Conservation (phyloP, 2,797 vertebrate genomes). For the Aulostomus chinensis region DNA sequence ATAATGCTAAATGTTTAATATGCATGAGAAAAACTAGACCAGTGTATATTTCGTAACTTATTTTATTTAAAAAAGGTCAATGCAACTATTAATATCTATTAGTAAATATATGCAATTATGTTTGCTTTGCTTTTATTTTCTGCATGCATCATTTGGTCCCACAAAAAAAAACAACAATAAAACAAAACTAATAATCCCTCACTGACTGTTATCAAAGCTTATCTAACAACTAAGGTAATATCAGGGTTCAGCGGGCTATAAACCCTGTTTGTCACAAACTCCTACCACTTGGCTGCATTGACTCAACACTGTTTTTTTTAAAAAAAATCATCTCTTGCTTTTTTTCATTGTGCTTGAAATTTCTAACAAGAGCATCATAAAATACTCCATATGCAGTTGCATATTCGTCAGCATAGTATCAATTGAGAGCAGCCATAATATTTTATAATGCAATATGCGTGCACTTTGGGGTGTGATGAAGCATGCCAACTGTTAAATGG, state of each 20-base stretch:
- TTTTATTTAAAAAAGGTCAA: no score
- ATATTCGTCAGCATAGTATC: conserved; percentile 49
- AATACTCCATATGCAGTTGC: conserved; percentile 54
- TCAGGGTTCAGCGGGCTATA: conserved; percentile 4
- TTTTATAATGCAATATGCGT: conserved; percentile 55
- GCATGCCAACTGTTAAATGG: conserved; percentile 53
- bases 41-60: no score
- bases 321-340: conserved; percentile 52
- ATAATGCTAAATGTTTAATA: no score
- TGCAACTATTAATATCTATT: no score
- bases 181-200: conserved; percentile 16
- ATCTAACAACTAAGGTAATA: conserved; percentile 1
- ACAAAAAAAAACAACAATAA: no score
- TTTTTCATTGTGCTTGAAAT: conserved; percentile 59
- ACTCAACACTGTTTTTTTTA: conserved; percentile 43
- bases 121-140: background rate
- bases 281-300: conserved; percentile 50
- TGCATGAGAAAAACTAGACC: no score
- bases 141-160: background rate
- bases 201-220: conserved; percentile 23
- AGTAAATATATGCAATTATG: background rate
- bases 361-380: conserved; percentile 55
- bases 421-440: conserved; percentile 65
- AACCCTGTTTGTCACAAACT: conserved; percentile 31
- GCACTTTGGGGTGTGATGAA: conserved; percentile 34